Evolutionary conservation across 2,113 vertebrate species (phyloP).

Genomic region (Anser cygnoides): DNA sequence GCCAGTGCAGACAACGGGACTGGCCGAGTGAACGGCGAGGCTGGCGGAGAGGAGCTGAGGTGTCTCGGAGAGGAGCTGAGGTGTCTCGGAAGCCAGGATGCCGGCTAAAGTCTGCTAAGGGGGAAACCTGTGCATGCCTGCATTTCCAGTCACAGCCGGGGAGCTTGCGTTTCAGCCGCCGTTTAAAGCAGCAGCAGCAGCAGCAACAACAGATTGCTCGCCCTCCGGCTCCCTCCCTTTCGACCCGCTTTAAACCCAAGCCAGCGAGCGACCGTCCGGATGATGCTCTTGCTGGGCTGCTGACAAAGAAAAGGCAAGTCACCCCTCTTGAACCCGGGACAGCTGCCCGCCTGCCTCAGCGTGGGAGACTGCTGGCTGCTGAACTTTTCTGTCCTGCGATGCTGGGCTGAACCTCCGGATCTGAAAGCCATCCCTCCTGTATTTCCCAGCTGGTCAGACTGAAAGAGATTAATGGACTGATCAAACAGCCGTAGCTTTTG

Average conservation of each 20-base stretch:
- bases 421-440: not conserved
- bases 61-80: not conserved
- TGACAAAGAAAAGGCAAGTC: not conserved
- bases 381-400: slow-evolving; percentile 40
- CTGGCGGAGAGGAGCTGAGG: not conserved
- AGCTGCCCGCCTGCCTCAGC: not conserved
- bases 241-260: slow-evolving; percentile 13
- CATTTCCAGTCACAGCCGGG: not conserved
- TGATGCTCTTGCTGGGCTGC: not conserved
- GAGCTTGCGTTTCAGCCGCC: not conserved
- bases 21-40: slow-evolving; percentile 40
- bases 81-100: slow-evolving; percentile 24
- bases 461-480: slow-evolving; percentile 20
- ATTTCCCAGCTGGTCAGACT: not conserved
- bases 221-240: not conserved
- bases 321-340: not conserved
- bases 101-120: slow-evolving; percentile 26
- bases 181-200: not conserved
- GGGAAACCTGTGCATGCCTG: not conserved
- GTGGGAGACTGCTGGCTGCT: not conserved
- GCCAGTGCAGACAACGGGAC: not conserved
- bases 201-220: slow-evolving; percentile 27
- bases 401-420: not conserved
- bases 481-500: not conserved
- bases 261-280: not conserved